Percentiles rank a stretch among this genome's conserved stretches.
These are phyloP conservation scores for Suillia variegata DNA, from an alignment of 2,888 invertebrate genomes.

Conservation along the genomic window DNA sequence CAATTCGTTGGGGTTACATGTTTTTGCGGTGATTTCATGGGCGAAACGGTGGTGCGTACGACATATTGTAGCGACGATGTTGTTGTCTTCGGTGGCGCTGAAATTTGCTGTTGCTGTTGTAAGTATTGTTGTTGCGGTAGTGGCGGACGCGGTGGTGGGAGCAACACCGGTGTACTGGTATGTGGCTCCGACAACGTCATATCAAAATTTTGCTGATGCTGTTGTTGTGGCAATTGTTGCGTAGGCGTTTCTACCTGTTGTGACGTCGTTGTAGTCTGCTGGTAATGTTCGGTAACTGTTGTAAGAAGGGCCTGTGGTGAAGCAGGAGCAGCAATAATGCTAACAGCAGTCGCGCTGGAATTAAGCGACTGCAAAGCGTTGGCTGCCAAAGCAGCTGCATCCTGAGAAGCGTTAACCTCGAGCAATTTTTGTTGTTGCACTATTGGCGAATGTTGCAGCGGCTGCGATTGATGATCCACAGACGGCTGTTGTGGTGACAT, in stretches of 20 bases:
- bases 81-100: not conserved
- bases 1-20: conserved; percentile 16
- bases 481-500: conserved; percentile 22
- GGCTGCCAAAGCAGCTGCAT: conserved; percentile 40
- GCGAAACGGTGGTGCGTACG: not conserved
- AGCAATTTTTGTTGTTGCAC: conserved; percentile 25
- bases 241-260: not conserved
- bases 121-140: too few species aligned
- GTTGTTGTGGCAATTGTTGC: not conserved
- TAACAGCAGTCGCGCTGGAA: conserved; percentile 21
- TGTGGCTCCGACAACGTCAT: too few species aligned
- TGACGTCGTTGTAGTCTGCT: not conserved
- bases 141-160: too few species aligned
- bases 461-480: conserved; percentile 22
- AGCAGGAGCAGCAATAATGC: not conserved
- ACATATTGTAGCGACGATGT: too few species aligned
- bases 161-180: not conserved
- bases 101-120: not conserved
- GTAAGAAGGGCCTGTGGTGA: conserved; percentile 19
- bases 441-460: conserved; percentile 23
- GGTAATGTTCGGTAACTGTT: conserved; percentile 20
- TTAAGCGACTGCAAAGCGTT: conserved; percentile 41
- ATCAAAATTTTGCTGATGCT: too few species aligned
- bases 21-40: conserved; percentile 2
- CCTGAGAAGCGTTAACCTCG: conserved; percentile 13